Evolutionary conservation across 1,140 invertebrate species (phyloP).

Genomic region (Ceratosolen fusciceps): DNA sequence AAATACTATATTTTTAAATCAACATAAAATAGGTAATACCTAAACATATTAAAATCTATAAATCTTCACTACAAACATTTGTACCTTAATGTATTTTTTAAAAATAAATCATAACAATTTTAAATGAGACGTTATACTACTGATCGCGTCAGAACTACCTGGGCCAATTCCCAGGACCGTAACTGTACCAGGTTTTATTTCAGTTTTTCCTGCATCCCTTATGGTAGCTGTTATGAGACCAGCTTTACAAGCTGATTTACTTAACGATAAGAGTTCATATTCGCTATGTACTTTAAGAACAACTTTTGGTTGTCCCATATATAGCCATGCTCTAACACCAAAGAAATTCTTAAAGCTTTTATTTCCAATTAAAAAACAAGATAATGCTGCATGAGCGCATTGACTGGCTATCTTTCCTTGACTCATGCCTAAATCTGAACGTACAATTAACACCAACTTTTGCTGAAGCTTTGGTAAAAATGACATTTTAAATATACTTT

Average conservation of each 20-base stretch:
- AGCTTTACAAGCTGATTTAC: conserved; percentile 70
- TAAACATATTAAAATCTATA: too few species aligned
- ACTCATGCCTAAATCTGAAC: conserved; percentile 84
- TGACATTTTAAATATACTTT: conserved; percentile 65
- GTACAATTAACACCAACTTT: conserved; percentile 84
- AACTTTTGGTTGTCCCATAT: conserved; percentile 83
- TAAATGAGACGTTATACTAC: conserved; percentile 80
- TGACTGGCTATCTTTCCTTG: conserved; percentile 88
- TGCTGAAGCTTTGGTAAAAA: conserved; percentile 44
- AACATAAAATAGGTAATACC: neutral
- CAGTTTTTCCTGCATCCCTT: conserved; percentile 84
- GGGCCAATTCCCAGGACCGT: conserved; percentile 87
- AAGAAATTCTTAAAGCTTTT: conserved; percentile 55
- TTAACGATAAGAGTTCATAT: conserved; percentile 71
- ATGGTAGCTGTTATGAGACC: conserved; percentile 78
- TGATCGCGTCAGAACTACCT: conserved; percentile 75
- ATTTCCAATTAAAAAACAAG: conserved; percentile 75
- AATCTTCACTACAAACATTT: neutral
- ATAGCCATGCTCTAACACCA: conserved; percentile 77
- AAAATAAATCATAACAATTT: conserved; percentile 75
- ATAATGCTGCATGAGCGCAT: conserved; percentile 84
- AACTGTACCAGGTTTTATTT: conserved; percentile 77
- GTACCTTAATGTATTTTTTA: conserved; percentile 6
- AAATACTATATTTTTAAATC: neutral
- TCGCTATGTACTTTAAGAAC: conserved; percentile 74